These are phyloP conservation scores for Variabilichromis moorii DNA, from an alignment of 2,113 vertebrate species.

Conservation along the genomic window DNA sequence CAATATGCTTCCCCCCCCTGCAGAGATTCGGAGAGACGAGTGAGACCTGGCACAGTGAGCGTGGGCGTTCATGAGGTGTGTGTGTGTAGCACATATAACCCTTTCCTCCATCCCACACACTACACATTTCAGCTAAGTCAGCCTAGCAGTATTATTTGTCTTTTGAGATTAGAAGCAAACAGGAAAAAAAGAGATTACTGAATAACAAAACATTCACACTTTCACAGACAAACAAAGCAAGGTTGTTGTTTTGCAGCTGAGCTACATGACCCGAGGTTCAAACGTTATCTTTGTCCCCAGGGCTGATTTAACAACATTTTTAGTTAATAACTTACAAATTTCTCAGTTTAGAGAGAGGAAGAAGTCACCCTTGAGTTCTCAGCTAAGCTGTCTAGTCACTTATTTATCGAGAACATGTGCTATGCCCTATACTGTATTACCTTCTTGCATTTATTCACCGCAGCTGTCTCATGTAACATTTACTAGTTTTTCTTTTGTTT, in stretches of 20 bases:
- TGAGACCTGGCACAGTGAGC: neutral
- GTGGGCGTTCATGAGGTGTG: neutral
- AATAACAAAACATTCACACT: neutral
- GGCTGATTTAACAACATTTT: neutral
- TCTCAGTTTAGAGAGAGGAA: neutral
- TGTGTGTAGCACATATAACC: neutral
- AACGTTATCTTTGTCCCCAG: neutral
- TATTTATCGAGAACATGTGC: neutral
- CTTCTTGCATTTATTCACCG: neutral
- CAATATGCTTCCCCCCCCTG: conserved; percentile 5
- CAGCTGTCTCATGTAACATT: neutral
- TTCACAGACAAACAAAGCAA: neutral
- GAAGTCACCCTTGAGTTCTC: neutral
- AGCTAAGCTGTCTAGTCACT: neutral
- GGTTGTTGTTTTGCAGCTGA: neutral
- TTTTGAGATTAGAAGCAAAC: neutral
- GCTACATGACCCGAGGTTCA: neutral
- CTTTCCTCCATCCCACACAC: neutral
- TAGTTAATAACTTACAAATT: conserved; percentile 20
- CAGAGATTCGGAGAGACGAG: neutral
- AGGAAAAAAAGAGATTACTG: neutral
- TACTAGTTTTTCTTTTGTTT: neutral
- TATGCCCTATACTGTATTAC: neutral
- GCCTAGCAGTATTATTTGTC: neutral
- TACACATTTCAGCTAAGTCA: neutral